These are phyloP conservation scores for Halocynthia aurantium DNA, from an alignment of 23 tunicate species.

Conservation along the genomic window DNA sequence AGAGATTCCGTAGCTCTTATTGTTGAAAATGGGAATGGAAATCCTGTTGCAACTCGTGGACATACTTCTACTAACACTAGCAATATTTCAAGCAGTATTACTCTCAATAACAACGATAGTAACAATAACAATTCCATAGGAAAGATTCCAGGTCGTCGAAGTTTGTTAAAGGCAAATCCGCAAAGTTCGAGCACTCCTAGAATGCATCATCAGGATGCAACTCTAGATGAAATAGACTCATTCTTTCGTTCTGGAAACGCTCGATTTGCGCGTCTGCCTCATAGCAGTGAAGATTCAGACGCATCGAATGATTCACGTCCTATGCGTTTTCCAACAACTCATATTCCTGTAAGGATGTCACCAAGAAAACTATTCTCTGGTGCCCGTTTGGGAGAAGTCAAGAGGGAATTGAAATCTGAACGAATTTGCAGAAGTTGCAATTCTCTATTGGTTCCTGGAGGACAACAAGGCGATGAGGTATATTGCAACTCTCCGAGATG, in stretches of 20 bases:
- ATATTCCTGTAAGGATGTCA: neutral
- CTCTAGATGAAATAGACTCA: neutral
- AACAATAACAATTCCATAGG: too few species aligned
- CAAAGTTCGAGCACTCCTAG: too few species aligned
- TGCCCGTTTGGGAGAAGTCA: neutral
- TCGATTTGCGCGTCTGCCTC: neutral
- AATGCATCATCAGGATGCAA: neutral
- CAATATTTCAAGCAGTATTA: too few species aligned
- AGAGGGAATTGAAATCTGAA: neutral
- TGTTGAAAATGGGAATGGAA: too few species aligned
- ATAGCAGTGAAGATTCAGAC: neutral
- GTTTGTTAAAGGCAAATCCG: too few species aligned
- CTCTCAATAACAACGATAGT: too few species aligned
- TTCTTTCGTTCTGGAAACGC: neutral
- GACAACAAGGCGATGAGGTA: neutral
- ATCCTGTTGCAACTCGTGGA: too few species aligned
- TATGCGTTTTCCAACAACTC: neutral
- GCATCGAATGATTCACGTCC: neutral
- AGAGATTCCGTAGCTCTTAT: too few species aligned
- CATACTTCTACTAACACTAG: too few species aligned
- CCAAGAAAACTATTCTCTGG: neutral
- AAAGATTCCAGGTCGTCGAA: too few species aligned
- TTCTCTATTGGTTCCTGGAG: neutral
- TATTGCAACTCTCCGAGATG: neutral
- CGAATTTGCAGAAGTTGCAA: constrained; percentile 5